Percentiles rank a stretch among this genome's conserved stretches.
These are phyloP conservation scores for Isoperla grammatica DNA, from an alignment of 2,888 invertebrate species.

Conservation along the genomic window DNA sequence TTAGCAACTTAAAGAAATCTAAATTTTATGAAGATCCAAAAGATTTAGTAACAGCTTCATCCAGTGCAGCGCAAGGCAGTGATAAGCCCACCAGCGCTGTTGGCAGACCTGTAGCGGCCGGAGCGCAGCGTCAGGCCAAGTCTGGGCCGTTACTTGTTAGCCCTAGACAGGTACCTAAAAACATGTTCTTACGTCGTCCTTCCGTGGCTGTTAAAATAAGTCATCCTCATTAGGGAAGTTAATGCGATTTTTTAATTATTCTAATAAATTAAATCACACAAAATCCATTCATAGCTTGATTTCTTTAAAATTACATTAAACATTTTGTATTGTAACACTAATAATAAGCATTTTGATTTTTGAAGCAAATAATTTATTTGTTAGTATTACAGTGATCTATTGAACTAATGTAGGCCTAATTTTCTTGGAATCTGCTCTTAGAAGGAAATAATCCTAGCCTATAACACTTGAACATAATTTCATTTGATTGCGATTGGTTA, in stretches of 20 bases:
- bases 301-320: not conserved
- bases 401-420: no score
- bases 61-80: no score
- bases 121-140: not conserved
- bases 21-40: constrained; percentile 38
- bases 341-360: no score
- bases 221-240: not conserved
- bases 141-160: constrained; percentile 40
- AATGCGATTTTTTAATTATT: not conserved
- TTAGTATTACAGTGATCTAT: no score
- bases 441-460: no score
- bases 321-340: no score
- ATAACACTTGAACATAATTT: no score
- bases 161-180: constrained; percentile 32
- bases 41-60: constrained; percentile 28
- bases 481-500: no score
- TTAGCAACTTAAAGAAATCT: constrained; percentile 38
- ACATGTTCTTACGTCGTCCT: not conserved
- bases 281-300: not conserved
- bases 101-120: not conserved
- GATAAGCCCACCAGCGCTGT: not conserved
- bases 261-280: not conserved
- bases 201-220: no score
- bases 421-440: no score
- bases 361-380: no score